These are phyloP conservation scores for Epinotia ramella DNA, from an alignment of 2,888 invertebrate species.

Conservation along the genomic window DNA sequence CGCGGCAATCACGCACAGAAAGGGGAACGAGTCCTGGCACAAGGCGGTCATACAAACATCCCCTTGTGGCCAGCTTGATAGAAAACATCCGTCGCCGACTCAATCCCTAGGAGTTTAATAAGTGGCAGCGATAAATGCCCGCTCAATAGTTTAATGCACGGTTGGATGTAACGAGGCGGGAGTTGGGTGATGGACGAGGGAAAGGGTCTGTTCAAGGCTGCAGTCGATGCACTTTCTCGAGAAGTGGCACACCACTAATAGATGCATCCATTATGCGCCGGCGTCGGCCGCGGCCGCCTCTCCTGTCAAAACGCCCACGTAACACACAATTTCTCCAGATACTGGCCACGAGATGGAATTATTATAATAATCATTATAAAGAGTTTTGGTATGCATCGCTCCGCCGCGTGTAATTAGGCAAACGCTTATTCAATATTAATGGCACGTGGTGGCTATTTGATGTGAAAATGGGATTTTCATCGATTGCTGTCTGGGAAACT, in stretches of 20 bases:
- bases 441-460: constrained; percentile 36
- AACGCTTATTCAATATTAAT: constrained; percentile 24
- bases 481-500: constrained; percentile 32
- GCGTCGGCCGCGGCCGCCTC: constrained; percentile 58
- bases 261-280: constrained; percentile 76
- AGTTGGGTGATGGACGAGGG: constrained; percentile 80
- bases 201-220: constrained; percentile 81
- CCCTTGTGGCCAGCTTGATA: constrained; percentile 57
- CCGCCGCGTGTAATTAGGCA: constrained; percentile 23
- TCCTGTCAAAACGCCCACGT: constrained; percentile 72
- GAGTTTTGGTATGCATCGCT: constrained; percentile 28
- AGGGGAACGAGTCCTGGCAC: constrained; percentile 66
- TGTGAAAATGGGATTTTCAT: constrained; percentile 15
- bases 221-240: constrained; percentile 81
- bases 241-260: constrained; percentile 74
- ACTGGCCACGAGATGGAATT: constrained; percentile 50
- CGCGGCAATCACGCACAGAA: constrained; percentile 64
- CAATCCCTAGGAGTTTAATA: constrained; percentile 54
- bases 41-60: constrained; percentile 61
- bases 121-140: constrained; percentile 73
- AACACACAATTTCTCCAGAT: constrained; percentile 56
- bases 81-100: constrained; percentile 49
- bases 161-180: constrained; percentile 69
- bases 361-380: constrained; percentile 39
- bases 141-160: constrained; percentile 75